These are phyloP conservation scores for Bombus sylvicola DNA, from an alignment of 1,140 invertebrate species.

Conservation along the genomic window DNA sequence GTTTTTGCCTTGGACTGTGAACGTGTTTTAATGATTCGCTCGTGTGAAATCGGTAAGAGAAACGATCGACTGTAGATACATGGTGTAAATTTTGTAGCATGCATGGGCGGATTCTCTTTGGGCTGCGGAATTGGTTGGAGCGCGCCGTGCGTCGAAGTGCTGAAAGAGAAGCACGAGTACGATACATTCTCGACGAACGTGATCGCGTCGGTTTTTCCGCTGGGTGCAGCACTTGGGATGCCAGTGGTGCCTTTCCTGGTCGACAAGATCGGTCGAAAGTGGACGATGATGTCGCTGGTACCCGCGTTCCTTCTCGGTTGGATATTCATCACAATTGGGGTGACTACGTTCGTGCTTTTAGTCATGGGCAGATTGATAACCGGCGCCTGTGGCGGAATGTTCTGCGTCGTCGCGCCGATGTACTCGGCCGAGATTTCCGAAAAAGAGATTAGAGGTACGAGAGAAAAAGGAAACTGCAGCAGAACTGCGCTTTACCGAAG, in stretches of 20 bases:
- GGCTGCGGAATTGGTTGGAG: slow-evolving; percentile 81
- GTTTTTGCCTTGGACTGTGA: neutral
- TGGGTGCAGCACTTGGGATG: slow-evolving; percentile 82
- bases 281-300: slow-evolving; percentile 78
- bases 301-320: slow-evolving; percentile 83
- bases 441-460: slow-evolving; percentile 82
- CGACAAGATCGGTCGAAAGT: slow-evolving; percentile 83
- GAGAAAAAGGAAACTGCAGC: neutral
- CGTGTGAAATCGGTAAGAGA: neutral
- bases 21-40: neutral
- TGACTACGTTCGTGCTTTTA: slow-evolving; percentile 68
- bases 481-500: too few species aligned
- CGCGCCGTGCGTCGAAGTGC: slow-evolving; percentile 77
- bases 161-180: slow-evolving; percentile 68
- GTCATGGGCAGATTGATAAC: slow-evolving; percentile 81
- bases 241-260: slow-evolving; percentile 80
- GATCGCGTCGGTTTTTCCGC: slow-evolving; percentile 81
- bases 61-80: neutral
- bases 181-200: slow-evolving; percentile 73
- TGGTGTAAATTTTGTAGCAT: slow-evolving; percentile 39
- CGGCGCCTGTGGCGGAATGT: slow-evolving; percentile 83
- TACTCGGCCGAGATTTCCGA: slow-evolving; percentile 84
- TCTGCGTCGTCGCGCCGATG: slow-evolving; percentile 82
- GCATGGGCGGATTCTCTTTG: slow-evolving; percentile 71
- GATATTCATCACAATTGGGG: slow-evolving; percentile 75